Base-by-base conservation (phyloP, 2,888 invertebrate genomes). In the Chloroclystis v-ata region DNA sequence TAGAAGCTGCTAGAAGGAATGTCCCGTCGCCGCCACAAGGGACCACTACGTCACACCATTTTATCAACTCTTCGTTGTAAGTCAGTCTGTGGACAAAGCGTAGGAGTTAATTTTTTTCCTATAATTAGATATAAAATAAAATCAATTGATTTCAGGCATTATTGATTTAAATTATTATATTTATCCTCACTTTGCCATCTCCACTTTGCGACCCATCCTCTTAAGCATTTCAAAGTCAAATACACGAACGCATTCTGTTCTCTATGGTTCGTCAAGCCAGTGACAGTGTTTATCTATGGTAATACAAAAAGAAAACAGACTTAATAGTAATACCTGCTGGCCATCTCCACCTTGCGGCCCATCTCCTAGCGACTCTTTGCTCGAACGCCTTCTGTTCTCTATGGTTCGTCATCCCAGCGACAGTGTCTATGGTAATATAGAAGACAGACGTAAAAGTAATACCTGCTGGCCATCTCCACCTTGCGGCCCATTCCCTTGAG, bases 21-120 rank as follows among this genome's bases (percentile, higher is more conserved):
- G 99, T 99, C 0, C 99, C 99, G 78, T 99, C 99, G 0, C 99
- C 99, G 4, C 99, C 99, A 43, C 94, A 92, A 0, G 96, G 95
- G 1, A 96, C 89, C 43, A 97, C 90, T 48, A 95, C 89, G 82
- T 99, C 98, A 25, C 98, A 97, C 96, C 97, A 97, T 32, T 93
- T 91, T 63, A 98, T 93, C 54, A 92, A 84, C 1, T 84, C 82
- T 7, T 82, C 81, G 49, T 78, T 84, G 56, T 86, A 89, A n/a
- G 84, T 83, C 44, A 84, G 59, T 59, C 87, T 88, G 69, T 0
- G 56, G 60, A 56, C 28, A 54, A 10, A 56, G 6, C 12, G 13
- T 1, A 16, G 6, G 8, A 13, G 9, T 53, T 12, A n/a, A n/a
- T n/a, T n/a, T n/a, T n/a, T n/a, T n/a, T n/a, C n/a, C n/a, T n/a